Conservation (phyloP, 2,113 vertebrate species). For the Pollimyrus isidori region DNA sequence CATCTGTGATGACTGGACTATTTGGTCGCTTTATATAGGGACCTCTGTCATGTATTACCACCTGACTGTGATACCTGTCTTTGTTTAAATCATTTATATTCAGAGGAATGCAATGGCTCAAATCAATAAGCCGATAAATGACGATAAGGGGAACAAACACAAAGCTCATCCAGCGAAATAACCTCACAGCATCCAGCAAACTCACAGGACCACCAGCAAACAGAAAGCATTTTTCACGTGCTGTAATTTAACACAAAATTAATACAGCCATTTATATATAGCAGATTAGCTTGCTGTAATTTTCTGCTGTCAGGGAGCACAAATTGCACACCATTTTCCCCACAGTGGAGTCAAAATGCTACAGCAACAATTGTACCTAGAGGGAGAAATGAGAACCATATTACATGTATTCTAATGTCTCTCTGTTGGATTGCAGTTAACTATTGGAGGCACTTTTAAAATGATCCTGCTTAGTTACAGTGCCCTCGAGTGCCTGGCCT, state of each 20-base stretch:
- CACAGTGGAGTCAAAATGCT: not conserved
- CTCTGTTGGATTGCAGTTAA: not conserved
- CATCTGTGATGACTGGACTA: not conserved
- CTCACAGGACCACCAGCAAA: not conserved
- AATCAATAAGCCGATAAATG: not conserved
- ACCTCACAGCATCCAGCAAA: not conserved
- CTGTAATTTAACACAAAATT: constrained; percentile 2
- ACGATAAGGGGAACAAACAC: not conserved
- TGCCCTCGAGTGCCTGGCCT: not conserved
- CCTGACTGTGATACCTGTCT: not conserved
- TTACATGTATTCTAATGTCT: not conserved
- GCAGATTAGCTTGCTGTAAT: not conserved
- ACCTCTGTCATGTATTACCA: not conserved
- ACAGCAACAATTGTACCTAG: not conserved
- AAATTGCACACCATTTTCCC: not conserved
- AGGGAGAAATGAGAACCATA: not conserved
- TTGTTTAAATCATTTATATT: not conserved
- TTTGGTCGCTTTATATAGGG: not conserved
- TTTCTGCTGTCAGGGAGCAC: not conserved
- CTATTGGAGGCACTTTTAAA: not conserved
- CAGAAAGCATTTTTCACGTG: not conserved
- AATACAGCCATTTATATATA: not conserved
- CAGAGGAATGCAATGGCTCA: not conserved
- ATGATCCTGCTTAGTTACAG: not conserved
- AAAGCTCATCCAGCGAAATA: not conserved